Base-by-base conservation (phyloP, 2,888 invertebrate species). In the Luperina testacea region DNA sequence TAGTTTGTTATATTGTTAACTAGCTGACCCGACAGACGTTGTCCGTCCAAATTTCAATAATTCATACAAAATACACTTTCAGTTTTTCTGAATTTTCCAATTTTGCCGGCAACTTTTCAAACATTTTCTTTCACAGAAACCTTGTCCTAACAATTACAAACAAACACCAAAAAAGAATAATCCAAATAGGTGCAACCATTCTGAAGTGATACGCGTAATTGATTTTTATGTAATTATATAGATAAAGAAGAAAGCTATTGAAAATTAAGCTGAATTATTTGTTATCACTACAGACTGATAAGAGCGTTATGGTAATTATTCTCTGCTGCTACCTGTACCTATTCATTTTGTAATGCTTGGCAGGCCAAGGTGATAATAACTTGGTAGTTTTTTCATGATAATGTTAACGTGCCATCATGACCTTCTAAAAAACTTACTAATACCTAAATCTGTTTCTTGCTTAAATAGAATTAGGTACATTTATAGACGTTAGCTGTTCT, bases 331-430 rank as follows among this genome's bases (percentile, higher is more conserved):
- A 48, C 24, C 53, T 38, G 61, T 71, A n/a, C n/a, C n/a, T n/a
- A 48, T 67, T 71, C 7, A 71, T 71, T 84, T 61, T 24, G 24
- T 53, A 71, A 65, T 67, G 17, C 51, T 17, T 70, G 53, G 11
- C 17, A 38, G 61, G 83, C 32, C 51, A 84, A 65, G 70, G 45
- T 70, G 42, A 77, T 69, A 27, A 51, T 65, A 65, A 70, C 20
- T 51, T 59, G 5, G 20, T 59, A 38, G 17, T 68, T 45, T 45
- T 3, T 32, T 48, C 27, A 57, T 27, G 8, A 61, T 45, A 75
- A 53, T 38, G 15, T 42, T 61, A 68, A 53, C 68, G 13, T 38
- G 17, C n/a, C 53, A 45, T 68, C 53, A 45, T 68, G 68, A 64
- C 20, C 51, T 61, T 32, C 27, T 20, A 51, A 59, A 64, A 20